Percentiles rank a stretch among this genome's conserved stretches.
Evolutionary conservation across 2,113 vertebrate genomes (phyloP).

Genomic region (Vidua chalybeata): DNA sequence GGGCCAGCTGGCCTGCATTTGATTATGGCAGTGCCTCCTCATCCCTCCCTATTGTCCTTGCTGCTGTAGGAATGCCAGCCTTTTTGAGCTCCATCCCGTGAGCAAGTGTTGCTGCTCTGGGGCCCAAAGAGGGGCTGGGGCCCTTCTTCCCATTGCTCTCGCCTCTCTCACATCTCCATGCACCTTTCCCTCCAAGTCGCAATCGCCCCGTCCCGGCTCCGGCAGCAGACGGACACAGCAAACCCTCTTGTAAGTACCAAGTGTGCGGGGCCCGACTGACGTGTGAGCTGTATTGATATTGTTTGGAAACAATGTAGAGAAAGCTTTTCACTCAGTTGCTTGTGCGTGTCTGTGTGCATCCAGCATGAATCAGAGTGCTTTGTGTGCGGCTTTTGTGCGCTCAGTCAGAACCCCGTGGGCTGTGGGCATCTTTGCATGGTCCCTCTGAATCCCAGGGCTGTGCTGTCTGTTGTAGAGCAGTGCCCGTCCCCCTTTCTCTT

Average conservation of each 20-base stretch:
- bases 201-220: background rate
- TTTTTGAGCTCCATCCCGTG: background rate
- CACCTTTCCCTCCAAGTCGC: background rate
- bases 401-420: background rate
- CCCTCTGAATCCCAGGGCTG: background rate
- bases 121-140: conserved; percentile 28
- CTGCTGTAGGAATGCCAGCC: conserved; percentile 56
- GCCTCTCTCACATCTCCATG: background rate
- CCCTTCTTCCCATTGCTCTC: background rate
- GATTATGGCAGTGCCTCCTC: conserved; percentile 54
- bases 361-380: background rate
- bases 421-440: background rate
- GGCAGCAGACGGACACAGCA: background rate
- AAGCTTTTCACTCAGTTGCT: background rate
- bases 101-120: conserved; percentile 50
- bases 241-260: conserved; percentile 35
- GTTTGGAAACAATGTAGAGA: conserved; percentile 1
- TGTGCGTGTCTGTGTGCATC: background rate
- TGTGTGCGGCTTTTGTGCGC: background rate
- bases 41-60: conserved; percentile 59
- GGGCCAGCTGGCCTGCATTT: conserved; percentile 63
- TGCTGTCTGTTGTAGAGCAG: accelerated
- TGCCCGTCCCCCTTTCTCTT: background rate
- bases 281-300: background rate
- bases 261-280: background rate